Evolutionary conservation across 2,113 vertebrate genomes (phyloP).

Genomic region (Pseudorectes ferrugineus): DNA sequence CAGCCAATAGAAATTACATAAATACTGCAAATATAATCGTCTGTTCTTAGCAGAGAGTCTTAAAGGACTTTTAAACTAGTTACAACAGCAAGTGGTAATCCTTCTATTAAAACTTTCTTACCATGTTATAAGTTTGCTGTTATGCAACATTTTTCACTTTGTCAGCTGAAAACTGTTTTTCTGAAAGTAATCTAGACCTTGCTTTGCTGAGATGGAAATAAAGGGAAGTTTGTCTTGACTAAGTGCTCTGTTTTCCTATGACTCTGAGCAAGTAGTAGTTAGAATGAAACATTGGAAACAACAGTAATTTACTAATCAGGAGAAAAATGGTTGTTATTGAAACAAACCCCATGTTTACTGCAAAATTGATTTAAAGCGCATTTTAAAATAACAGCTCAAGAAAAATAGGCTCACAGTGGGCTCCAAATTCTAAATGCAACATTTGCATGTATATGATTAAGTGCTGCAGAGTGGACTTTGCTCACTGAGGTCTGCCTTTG

Average conservation of each 20-base stretch:
- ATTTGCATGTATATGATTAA: conserved; percentile 34
- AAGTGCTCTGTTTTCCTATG: conserved; percentile 41
- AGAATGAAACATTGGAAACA: conserved; percentile 39
- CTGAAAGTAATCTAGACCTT: conserved; percentile 45
- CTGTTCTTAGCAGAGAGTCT: conserved; percentile 24
- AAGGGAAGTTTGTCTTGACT: conserved; percentile 54
- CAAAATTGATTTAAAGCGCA: conserved; percentile 18
- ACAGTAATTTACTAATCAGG: conserved; percentile 61
- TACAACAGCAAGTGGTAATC: conserved; percentile 52
- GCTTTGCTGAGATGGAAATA: conserved; percentile 50
- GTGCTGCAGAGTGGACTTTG: background rate
- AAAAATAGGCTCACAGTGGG: background rate
- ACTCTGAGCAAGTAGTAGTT: conserved; percentile 29
- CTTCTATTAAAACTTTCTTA: conserved; percentile 60
- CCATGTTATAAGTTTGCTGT: conserved; percentile 14
- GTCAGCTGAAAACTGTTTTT: conserved; percentile 62
- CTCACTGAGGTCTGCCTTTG: background rate
- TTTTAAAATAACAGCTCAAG: conserved; percentile 28
- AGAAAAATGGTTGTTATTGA: conserved; percentile 40
- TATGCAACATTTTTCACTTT: conserved; percentile 63
- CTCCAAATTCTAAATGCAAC: conserved; percentile 29
- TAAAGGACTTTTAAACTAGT: conserved; percentile 54
- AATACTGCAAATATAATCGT: conserved; percentile 46
- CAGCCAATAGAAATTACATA: conserved; percentile 39
- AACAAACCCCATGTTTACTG: conserved; percentile 20